Percentiles rank a stretch among this genome's conserved stretches.
Evolutionary conservation across 2,113 vertebrate genomes (phyloP).

Genomic region (Myrmophylax atrothorax): DNA sequence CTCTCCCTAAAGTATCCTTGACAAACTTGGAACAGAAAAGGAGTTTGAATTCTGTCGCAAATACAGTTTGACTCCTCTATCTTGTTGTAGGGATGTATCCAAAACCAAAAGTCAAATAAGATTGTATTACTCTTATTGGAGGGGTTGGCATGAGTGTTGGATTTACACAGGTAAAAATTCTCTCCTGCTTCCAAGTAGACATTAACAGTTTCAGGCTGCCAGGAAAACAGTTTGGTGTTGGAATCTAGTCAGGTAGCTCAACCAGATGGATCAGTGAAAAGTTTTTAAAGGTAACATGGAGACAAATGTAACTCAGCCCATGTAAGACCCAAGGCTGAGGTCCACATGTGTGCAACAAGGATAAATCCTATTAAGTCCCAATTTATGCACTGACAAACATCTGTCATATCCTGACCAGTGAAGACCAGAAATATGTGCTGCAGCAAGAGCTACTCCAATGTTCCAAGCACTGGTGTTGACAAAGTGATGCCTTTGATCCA

Average conservation of each 20-base stretch:
- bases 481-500: not conserved
- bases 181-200: not conserved
- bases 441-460: not conserved
- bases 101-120: conserved; percentile 6
- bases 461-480: not conserved
- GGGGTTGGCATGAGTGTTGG: not conserved
- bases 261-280: no score
- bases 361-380: not conserved
- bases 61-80: not conserved
- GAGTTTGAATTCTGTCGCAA: not conserved
- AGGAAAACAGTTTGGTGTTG: not conserved
- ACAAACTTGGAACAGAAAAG: not conserved
- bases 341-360: not conserved
- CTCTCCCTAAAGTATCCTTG: not conserved
- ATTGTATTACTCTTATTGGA: not conserved
- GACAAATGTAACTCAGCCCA: not conserved
- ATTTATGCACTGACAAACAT: not conserved
- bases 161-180: conserved; percentile 1
- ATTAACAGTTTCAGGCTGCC: not conserved
- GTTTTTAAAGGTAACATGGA: not conserved
- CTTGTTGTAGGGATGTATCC: not conserved
- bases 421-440: not conserved
- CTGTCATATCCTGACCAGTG: no score
- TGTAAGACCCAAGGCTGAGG: not conserved
- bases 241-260: not conserved